Base-by-base conservation (phyloP, 2,113 vertebrate species). In the Scophthalmus maximus region DNA sequence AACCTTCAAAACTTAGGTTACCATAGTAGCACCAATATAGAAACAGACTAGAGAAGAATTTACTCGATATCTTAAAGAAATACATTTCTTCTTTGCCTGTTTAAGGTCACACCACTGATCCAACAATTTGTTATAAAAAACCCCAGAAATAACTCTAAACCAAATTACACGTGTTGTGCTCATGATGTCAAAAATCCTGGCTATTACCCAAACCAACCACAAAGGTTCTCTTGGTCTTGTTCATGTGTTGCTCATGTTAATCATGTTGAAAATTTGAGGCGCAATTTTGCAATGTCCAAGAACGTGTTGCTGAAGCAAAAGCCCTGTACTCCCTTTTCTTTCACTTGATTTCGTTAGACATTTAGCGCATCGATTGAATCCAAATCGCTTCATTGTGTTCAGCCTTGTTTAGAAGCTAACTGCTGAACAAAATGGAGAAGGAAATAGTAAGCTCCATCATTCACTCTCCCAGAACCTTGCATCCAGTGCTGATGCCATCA, bases 381-480 rank as follows among this genome's bases (percentile, higher is more conserved):
- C 25, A 65, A 40, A 80, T 67, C 3, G 29, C 56, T 71, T 58
- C 26, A 30, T 70, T 66, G 75, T 7, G 59, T 36, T 71, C 0
- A 26, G 56, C 15, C 22, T 36, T 60, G 56, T 74, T 55, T 58
- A 53, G 34, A 26, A 8, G 3, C 38, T 52, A 34, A 51, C 40
- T 65, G 36, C 62, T 53, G 12, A 23, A 58, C 22, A 40, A 36
- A 82, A 60, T 44, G 23, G 38, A 46, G 42, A 59, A 26, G 42
- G 27, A 57, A 64, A 27, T 52, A 26, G 42, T 18, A 18, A 85
- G 64, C 53, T 34, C 38, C 61, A 83, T 72, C 56, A 23, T 55
- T 77, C 78, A 67, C 53, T 73, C 49, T 40, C 26, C 26, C 25
- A 42, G 27, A 59, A 57, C 36, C 68, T 71, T 69, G 81, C 59